These are phyloP conservation scores for Schlechtendalia chinensis DNA, from an alignment of 1,140 invertebrate genomes.

Conservation along the genomic window DNA sequence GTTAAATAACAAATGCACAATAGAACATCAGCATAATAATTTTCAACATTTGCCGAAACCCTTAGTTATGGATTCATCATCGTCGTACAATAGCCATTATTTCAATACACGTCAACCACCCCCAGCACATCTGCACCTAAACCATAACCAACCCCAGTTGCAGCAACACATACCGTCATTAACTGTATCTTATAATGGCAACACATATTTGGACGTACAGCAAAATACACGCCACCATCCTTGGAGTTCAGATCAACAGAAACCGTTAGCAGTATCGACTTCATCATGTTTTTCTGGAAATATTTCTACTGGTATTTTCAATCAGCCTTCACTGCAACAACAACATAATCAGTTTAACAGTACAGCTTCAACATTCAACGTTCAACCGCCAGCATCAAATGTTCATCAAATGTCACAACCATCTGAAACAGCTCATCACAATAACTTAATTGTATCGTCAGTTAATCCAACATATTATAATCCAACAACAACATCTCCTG, in stretches of 20 bases:
- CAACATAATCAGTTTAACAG: conserved; percentile 2
- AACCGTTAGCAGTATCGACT: conserved; percentile 3
- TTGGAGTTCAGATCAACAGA: conserved; percentile 30
- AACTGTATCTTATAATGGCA: conserved; percentile 30
- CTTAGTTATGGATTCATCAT: background rate
- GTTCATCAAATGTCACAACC: background rate
- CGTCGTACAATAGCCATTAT: background rate
- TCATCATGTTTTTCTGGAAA: conserved; percentile 27
- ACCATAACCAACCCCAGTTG: conserved; percentile 15
- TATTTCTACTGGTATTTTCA: background rate
- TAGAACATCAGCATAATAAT: conserved; percentile 9
- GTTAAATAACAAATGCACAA: background rate
- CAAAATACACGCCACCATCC: background rate
- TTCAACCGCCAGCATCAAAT: background rate
- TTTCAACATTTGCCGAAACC: background rate
- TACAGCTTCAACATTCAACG: background rate
- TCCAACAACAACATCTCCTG: background rate
- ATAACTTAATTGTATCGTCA: background rate
- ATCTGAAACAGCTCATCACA: no score
- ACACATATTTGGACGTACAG: conserved; percentile 13
- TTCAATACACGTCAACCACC: conserved; percentile 21
- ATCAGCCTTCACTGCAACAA: background rate
- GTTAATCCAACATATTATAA: conserved; percentile 16
- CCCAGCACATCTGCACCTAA: background rate
- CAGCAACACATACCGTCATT: conserved; percentile 15